phyloP scores from a whole-genome alignment of 92 coral and sea anemone species.

The Epizoanthus fatuus region DNA sequence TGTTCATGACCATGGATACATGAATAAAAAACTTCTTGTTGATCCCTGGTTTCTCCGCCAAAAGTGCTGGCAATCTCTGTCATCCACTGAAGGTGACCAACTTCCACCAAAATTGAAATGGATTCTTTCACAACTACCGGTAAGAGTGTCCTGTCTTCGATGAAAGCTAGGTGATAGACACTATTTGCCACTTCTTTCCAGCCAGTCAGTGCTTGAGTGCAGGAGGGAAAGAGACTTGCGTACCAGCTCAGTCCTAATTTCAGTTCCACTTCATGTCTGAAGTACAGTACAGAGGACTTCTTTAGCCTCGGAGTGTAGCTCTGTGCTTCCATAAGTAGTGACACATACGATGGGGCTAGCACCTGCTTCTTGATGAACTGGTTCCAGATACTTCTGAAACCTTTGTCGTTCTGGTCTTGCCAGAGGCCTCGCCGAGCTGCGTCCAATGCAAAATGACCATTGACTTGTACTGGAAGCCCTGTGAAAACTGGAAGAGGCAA shows the following conservation, averaged over 20 bases:
- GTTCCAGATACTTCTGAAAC: constrained; percentile 39
- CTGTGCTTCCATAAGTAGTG: constrained; percentile 40
- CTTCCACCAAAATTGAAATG: too few relatives aligned
- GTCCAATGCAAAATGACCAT: constrained; percentile 55
- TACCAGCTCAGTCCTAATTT: constrained; percentile 37
- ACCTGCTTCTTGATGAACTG: constrained; percentile 30
- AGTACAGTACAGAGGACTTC: constrained; percentile 5
- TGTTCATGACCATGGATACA: not conserved
- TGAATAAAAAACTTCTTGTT: not conserved
- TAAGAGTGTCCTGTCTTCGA: constrained; percentile 11
- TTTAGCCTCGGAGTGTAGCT: constrained; percentile 19
- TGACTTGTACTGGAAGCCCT: constrained; percentile 52
- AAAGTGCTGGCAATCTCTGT: not conserved
- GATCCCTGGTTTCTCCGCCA: constrained; percentile 1
- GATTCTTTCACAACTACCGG: constrained; percentile 34
- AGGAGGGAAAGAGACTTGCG: constrained; percentile 41
- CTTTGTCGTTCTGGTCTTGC: constrained; percentile 19
- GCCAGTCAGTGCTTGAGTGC: not conserved
- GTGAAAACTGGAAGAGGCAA: constrained; percentile 53
- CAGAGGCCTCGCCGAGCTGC: constrained; percentile 41
- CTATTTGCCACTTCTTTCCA: constrained; percentile 21
- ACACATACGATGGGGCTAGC: constrained; percentile 45
- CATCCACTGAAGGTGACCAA: constrained; percentile 2
- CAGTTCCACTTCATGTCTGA: constrained; percentile 15
- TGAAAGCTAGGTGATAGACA: constrained; percentile 22